Conservation (phyloP, 2,888 invertebrate species). For the Disparrhopalites patrizii region DNA sequence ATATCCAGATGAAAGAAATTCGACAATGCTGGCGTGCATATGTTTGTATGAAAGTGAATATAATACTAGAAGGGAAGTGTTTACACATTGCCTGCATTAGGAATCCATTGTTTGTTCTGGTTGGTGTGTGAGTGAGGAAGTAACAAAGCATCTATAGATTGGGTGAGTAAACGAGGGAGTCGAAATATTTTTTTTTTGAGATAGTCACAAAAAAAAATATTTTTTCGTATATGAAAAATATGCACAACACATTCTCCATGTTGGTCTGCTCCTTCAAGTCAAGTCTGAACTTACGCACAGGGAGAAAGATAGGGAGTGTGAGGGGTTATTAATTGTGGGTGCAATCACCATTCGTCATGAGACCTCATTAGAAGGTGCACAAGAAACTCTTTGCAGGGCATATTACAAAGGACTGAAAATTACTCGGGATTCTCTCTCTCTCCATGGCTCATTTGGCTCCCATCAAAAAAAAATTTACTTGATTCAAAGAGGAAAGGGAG, state of each 20-base stretch:
- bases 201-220: background rate
- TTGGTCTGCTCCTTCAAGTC: too few relatives aligned
- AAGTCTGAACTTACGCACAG: too few relatives aligned
- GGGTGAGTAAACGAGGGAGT: background rate
- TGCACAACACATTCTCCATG: too few relatives aligned
- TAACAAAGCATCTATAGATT: background rate
- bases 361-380: slow-evolving; percentile 38
- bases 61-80: too few relatives aligned
- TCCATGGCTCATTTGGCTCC: slow-evolving; percentile 25
- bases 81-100: too few relatives aligned
- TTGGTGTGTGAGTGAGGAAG: too few relatives aligned
- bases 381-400: slow-evolving; percentile 23
- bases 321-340: slow-evolving; percentile 40
- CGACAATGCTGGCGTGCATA: too few relatives aligned
- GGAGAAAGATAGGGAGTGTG: background rate
- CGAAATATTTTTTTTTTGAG: background rate
- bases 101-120: too few relatives aligned
- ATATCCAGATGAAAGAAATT: too few relatives aligned
- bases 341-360: slow-evolving; percentile 46
- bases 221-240: background rate
- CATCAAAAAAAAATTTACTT: slow-evolving; percentile 27
- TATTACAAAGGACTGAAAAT: slow-evolving; percentile 24
- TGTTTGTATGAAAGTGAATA: too few relatives aligned
- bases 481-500: too few relatives aligned
- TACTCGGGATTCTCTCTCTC: slow-evolving; percentile 22